These are phyloP conservation scores for Strongylocentrotus purpuratus DNA, from an alignment of 35 echinoderm and acorn worm species.

Conservation along the genomic window DNA sequence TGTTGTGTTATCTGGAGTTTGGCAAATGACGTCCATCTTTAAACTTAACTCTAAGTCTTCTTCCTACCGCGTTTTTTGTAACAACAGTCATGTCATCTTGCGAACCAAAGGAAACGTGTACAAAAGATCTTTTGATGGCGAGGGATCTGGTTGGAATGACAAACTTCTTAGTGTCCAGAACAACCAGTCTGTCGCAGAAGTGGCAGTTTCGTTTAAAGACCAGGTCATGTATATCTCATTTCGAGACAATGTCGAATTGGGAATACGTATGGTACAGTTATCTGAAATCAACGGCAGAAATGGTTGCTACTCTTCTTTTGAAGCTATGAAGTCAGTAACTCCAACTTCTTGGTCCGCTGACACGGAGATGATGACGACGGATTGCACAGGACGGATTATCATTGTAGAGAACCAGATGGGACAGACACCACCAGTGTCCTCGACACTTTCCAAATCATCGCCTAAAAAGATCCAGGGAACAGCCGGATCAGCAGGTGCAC, in stretches of 20 bases:
- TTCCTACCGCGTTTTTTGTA: not conserved
- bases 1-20: not conserved
- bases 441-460: not conserved
- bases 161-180: not conserved
- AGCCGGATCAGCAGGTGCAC: not conserved
- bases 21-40: not conserved
- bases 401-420: not conserved
- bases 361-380: not conserved
- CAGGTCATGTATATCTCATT: not conserved
- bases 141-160: not conserved
- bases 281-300: not conserved
- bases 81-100: not conserved
- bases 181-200: not conserved
- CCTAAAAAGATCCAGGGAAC: not conserved
- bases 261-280: not conserved
- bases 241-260: not conserved
- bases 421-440: not conserved
- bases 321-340: not conserved
- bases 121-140: not conserved
- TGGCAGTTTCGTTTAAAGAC: not conserved
- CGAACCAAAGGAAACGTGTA: not conserved
- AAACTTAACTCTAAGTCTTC: not conserved
- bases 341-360: not conserved
- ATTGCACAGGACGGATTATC: not conserved
- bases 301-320: not conserved